These are phyloP conservation scores for Euzophera pinguis DNA, from an alignment of 2,888 invertebrate species.

Conservation along the genomic window DNA sequence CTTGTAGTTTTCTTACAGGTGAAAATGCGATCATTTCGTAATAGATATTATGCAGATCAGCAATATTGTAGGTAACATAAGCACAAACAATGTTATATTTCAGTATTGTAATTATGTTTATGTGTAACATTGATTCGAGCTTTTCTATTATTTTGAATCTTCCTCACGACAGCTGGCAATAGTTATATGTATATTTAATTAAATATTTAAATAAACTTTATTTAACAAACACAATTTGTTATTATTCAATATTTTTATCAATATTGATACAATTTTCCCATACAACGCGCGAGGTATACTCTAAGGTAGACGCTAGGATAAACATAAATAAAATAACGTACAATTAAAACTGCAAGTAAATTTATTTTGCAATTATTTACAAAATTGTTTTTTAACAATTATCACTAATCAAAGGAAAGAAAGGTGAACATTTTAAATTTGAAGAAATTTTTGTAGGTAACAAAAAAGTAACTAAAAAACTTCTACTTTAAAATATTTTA, in stretches of 20 bases:
- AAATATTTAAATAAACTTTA: conserved; percentile 22
- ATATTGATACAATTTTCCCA: too few relatives aligned
- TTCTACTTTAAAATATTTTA: too few relatives aligned
- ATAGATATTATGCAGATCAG: too few relatives aligned
- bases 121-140: conserved; percentile 19
- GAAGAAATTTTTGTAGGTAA: too few relatives aligned
- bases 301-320: background rate
- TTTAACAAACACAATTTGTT: conserved; percentile 11
- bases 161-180: conserved; percentile 22
- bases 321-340: background rate
- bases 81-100: conserved; percentile 19
- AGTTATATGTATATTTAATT: conserved; percentile 22
- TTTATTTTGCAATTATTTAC: conserved; percentile 12
- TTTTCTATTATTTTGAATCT: conserved; percentile 19
- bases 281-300: too few relatives aligned
- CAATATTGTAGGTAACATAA: conserved; percentile 17
- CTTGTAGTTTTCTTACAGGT: too few relatives aligned
- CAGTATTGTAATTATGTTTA: conserved; percentile 16
- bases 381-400: conserved; percentile 5
- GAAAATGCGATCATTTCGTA: too few relatives aligned
- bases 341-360: conserved; percentile 7
- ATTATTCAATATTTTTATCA: too few relatives aligned
- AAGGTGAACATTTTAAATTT: too few relatives aligned
- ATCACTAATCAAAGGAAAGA: background rate
- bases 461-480: too few relatives aligned